Evolutionary conservation across 2,113 vertebrate genomes (phyloP).

Genomic region (Oophaga pumilio): DNA sequence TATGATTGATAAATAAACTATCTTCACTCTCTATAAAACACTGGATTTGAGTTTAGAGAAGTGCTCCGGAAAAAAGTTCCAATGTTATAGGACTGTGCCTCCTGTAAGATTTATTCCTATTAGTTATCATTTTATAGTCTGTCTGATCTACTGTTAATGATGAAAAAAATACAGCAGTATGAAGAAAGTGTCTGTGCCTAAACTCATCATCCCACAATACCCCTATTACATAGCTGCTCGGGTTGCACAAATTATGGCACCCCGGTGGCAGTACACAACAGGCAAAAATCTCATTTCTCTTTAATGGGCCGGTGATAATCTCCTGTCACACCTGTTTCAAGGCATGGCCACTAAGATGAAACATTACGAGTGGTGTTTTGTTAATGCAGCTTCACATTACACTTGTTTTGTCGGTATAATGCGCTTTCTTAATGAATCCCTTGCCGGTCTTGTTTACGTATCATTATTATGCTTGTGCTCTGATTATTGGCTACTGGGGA

Average conservation of each 20-base stretch:
- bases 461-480: neutral
- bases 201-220: too few relatives aligned
- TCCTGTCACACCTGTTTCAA: neutral
- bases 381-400: neutral
- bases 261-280: neutral
- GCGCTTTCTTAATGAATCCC: constrained; percentile 36
- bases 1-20: too few relatives aligned
- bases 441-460: constrained; percentile 30
- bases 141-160: too few relatives aligned
- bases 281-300: neutral
- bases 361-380: too few relatives aligned
- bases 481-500: constrained; percentile 15
- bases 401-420: neutral
- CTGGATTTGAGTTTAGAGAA: too few relatives aligned
- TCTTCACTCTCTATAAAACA: too few relatives aligned
- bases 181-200: too few relatives aligned
- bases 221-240: neutral
- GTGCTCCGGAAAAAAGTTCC: too few relatives aligned
- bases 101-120: too few relatives aligned
- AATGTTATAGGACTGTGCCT: too few relatives aligned
- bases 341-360: neutral
- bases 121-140: too few relatives aligned
- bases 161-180: too few relatives aligned
- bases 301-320: neutral
- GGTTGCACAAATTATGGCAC: neutral